These are phyloP conservation scores for Larimichthys polyactis DNA, from an alignment of 2,113 vertebrate genomes.

Conservation along the genomic window DNA sequence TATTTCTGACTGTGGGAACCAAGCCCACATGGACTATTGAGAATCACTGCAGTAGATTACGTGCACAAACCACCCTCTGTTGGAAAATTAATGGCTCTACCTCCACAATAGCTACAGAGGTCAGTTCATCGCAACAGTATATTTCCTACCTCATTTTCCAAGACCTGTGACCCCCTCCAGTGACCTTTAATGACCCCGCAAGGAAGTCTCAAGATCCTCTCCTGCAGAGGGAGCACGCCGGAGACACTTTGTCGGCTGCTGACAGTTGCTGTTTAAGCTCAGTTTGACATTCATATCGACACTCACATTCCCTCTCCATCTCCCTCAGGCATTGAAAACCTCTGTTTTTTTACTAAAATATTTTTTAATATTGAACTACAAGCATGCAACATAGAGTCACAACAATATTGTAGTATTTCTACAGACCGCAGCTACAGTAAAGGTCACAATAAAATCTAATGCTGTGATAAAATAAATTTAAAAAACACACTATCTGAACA, in stretches of 20 bases:
- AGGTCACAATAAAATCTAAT: too few relatives aligned
- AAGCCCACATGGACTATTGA: not conserved
- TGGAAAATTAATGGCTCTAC: not conserved
- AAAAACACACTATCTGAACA: too few relatives aligned
- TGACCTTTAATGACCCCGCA: constrained; percentile 20
- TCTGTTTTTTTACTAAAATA: not conserved
- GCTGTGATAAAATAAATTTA: too few relatives aligned
- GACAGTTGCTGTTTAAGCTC: constrained; percentile 57
- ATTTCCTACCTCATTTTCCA: constrained; percentile 14
- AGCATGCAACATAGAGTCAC: not conserved
- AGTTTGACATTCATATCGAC: constrained; percentile 34
- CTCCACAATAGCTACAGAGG: not conserved
- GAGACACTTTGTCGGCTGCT: constrained; percentile 39
- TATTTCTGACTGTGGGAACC: not conserved
- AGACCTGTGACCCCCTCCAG: constrained; percentile 39
- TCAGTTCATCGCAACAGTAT: not conserved
- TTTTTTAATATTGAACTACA: too few relatives aligned
- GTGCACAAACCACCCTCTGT: not conserved
- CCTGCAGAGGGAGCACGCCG: constrained; percentile 14
- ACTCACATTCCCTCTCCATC: constrained; percentile 14
- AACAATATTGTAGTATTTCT: not conserved
- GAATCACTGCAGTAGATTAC: not conserved
- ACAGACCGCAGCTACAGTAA: too few relatives aligned
- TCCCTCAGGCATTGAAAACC: not conserved
- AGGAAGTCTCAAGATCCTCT: constrained; percentile 42